Conservation (phyloP, 2,797 vertebrate genomes). For the Erithacus rubecula region DNA sequence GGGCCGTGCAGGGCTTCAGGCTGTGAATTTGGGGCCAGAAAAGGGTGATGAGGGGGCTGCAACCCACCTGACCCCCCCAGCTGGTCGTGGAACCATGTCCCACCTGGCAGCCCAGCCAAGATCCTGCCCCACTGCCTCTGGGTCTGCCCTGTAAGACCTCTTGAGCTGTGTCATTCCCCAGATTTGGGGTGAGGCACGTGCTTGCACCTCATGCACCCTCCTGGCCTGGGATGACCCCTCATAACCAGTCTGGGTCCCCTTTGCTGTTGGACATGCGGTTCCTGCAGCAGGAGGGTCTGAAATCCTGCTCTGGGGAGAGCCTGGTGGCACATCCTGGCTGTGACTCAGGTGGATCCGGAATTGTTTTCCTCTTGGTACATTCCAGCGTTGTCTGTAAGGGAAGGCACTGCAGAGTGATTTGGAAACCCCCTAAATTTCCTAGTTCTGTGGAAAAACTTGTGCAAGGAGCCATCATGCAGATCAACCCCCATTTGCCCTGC, state of each 20-base stretch:
- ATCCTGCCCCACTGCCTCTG: background rate
- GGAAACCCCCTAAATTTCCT: conserved; percentile 56
- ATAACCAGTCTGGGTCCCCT: background rate
- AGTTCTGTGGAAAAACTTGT: background rate
- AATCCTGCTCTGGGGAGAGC: background rate
- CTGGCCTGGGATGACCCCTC: background rate
- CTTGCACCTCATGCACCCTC: background rate
- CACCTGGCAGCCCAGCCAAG: background rate
- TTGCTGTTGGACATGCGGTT: background rate
- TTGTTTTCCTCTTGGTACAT: background rate
- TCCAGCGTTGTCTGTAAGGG: fast-evolving
- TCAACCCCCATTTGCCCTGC: background rate
- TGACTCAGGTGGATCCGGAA: background rate
- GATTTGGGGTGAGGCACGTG: background rate
- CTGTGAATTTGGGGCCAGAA: background rate
- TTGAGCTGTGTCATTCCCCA: background rate
- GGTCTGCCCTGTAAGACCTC: background rate
- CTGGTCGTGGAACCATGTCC: background rate
- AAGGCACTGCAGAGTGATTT: background rate
- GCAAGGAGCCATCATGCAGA: background rate
- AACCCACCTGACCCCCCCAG: background rate
- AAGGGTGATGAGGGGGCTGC: fast-evolving
- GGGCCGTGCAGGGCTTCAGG: background rate
- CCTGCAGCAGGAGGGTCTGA: background rate
- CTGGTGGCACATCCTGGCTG: background rate